Conservation (phyloP, 2,888 invertebrate species). For the Ophion obscuratus region DNA sequence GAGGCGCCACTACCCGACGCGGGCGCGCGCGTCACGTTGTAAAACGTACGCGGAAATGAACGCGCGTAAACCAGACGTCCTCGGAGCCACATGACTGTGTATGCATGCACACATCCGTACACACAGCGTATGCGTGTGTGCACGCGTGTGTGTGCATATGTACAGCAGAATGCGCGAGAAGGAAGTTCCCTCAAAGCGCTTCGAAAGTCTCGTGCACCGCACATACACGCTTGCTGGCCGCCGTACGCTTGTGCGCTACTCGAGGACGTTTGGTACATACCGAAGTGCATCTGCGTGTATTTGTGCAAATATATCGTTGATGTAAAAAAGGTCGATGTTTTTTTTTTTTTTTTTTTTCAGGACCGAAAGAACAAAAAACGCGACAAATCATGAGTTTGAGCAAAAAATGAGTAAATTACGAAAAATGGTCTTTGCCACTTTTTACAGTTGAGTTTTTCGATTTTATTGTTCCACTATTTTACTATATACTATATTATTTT, state of each 20-base stretch:
- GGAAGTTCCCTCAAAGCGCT: constrained; percentile 53
- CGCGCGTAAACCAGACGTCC: constrained; percentile 75
- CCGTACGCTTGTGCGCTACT: constrained; percentile 34
- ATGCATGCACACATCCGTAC: background rate
- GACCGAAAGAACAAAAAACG: no score
- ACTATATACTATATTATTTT: no score
- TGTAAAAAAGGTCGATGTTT: no score
- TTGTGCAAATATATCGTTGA: background rate
- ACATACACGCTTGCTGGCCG: constrained; percentile 24
- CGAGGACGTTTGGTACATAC: constrained; percentile 59
- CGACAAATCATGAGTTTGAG: no score
- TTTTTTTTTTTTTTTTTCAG: no score
- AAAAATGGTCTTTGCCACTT: no score
- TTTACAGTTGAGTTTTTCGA: no score
- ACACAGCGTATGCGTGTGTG: constrained; percentile 2
- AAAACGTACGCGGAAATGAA: constrained; percentile 73
- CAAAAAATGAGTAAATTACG: no score
- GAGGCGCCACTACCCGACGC: background rate
- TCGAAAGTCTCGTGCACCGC: constrained; percentile 44
- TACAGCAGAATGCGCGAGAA: constrained; percentile 16
- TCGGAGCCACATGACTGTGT: constrained; percentile 67
- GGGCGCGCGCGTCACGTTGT: constrained; percentile 20
- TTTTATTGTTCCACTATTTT: no score
- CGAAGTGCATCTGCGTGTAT: background rate
- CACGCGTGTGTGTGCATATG: constrained; percentile 36